Evolutionary conservation across 2,797 vertebrate species (phyloP), one percentile per base, ranked within the genome.

Genomic region (Bradypus variegatus): DNA sequence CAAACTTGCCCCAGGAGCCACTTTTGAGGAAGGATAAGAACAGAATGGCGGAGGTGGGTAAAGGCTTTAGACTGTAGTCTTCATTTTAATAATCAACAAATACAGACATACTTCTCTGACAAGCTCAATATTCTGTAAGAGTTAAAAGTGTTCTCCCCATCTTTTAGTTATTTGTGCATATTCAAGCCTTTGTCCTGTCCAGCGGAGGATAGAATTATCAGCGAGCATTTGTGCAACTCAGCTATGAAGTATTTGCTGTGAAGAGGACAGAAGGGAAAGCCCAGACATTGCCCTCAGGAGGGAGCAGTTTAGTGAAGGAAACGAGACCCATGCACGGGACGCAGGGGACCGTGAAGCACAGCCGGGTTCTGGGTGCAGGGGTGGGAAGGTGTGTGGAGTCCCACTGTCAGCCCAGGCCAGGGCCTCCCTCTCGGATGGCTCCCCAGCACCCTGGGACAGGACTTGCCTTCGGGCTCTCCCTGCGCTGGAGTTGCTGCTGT

Each of bases 131-230:
- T 80, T 78, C 23, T 8, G 1, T 31, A 60, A 77, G 38, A n/a
- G 33, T 13, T 36, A 11, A 45, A 75, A 50, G 25, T 29, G 29
- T 36, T 45, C 12, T 62, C 2, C 23, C 41, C 18, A 3, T 55
- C 41, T 31, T 65, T 77, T 62, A 48, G 36, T 60, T 86, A 29
- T n/a, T 53, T 73, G 31, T 62, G 67, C 36, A 12, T 45, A 31
- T 62, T 27, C 18, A 64, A 38, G 16, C 15, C 67, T 60, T n/a
- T 55, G 38, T 45, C 14, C 53, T 38, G 15, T 25, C 16, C 6
- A 6, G 1, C 1, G 2, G 31, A 58, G n/a, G 55, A 29, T 12
- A 1, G 2, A 3, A 16, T 8, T 2, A 1, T 36, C 19, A 27
- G 50, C 1, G 31, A 18, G 21, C 5, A 3, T 19, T n/a, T 38